Conservation (phyloP, 2,797 vertebrate genomes). For the Knipowitschia caucasica region DNA sequence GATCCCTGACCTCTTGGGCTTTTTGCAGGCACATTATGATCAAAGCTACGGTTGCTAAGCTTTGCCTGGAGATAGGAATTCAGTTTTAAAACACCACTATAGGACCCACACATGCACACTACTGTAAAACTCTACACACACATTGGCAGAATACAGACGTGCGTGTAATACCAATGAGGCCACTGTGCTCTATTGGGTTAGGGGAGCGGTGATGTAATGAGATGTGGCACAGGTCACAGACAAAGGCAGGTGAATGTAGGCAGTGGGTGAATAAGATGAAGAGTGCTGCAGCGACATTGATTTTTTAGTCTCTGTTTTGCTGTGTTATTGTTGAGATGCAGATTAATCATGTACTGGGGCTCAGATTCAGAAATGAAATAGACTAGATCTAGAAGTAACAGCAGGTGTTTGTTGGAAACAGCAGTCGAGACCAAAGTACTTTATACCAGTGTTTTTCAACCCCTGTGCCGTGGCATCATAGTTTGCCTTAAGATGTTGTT, state of each 20-base stretch:
- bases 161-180: conserved; percentile 9
- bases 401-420: too few relatives aligned
- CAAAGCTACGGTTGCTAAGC: conserved; percentile 52
- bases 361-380: conserved; percentile 24
- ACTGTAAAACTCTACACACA: conserved; percentile 9
- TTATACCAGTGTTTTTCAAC: too few relatives aligned
- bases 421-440: too few relatives aligned
- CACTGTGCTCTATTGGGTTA: conserved; percentile 18
- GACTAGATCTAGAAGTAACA: background rate
- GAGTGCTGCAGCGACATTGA: conserved; percentile 63
- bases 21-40: conserved; percentile 38
- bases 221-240: conserved; percentile 37
- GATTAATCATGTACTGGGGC: conserved; percentile 17
- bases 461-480: too few relatives aligned
- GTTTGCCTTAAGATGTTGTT: too few relatives aligned
- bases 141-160: conserved; percentile 1
- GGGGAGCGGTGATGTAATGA: conserved; percentile 29
- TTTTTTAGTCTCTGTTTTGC: conserved; percentile 50
- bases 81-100: conserved; percentile 38
- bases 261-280: conserved; percentile 11
- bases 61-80: conserved; percentile 43
- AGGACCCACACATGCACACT: conserved; percentile 13
- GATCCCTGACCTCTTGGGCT: conserved; percentile 38
- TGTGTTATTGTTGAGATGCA: conserved; percentile 45
- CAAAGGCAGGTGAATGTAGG: conserved; percentile 18